Percentiles rank a stretch among this genome's conserved stretches.
Evolutionary conservation across 2,888 invertebrate species (phyloP).

Genomic region (Smittia aterrima): DNA sequence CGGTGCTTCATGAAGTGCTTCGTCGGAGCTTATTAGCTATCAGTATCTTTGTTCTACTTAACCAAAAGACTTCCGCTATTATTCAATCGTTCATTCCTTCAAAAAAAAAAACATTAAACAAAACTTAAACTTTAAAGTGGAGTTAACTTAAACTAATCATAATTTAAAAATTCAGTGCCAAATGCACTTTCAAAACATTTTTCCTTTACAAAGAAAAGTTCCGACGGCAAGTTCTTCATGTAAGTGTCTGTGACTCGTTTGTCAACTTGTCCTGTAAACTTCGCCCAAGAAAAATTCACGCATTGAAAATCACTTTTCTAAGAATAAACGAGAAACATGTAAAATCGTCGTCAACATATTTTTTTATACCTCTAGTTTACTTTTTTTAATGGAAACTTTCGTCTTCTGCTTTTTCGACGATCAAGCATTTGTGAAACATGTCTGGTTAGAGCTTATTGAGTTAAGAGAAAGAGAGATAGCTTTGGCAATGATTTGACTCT

Average conservation of each 20-base stretch:
- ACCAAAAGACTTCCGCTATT: not conserved
- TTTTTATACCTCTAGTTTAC: slow-evolving; percentile 26
- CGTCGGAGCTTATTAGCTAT: not conserved
- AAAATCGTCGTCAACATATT: slow-evolving; percentile 4
- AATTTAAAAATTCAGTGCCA: not conserved
- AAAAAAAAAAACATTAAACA: not conserved
- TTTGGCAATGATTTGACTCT: too few species aligned
- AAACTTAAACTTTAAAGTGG: not conserved
- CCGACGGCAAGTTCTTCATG: not conserved
- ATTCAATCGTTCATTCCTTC: not conserved
- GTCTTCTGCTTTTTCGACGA: too few species aligned
- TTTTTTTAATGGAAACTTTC: not conserved
- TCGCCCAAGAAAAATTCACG: not conserved
- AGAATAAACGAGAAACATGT: not conserved
- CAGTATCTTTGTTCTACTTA: not conserved
- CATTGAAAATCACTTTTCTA: not conserved
- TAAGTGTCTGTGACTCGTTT: not conserved
- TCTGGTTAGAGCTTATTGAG: too few species aligned
- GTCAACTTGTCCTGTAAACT: not conserved
- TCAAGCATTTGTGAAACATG: too few species aligned
- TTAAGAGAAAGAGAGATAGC: too few species aligned
- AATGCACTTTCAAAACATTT: not conserved
- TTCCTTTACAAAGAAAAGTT: not conserved
- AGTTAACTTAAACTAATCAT: not conserved
- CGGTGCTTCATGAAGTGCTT: not conserved